Evolutionary conservation across 1,140 invertebrate genomes (phyloP), one percentile per base, ranked within the genome.

Genomic region (Dendroctonus valens): DNA sequence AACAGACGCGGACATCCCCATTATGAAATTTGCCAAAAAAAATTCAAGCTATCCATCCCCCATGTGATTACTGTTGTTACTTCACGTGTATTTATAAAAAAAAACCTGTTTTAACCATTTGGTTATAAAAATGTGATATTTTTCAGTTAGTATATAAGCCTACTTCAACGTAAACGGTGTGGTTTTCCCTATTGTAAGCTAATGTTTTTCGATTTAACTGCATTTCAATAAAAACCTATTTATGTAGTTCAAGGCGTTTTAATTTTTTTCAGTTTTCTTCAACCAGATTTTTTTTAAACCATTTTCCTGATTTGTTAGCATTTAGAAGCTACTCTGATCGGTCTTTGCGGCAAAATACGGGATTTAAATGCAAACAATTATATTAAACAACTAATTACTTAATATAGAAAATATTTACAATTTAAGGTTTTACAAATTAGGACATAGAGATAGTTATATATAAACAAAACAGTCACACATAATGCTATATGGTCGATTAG

Each of bases 361-460:
- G 26, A 26, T 26, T 8, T 67, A 67, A 67, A 67, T 67, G 65
- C 65, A 67, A 67, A 67, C 65, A 67, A 67, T 52, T 67, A 67
- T 67, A 67, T 67, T 67, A 67, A 67, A 67, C 65, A 67, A 67
- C 58, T 62, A 67, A 51, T 62, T 53, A 61, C 65, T 60, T 66
- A 66, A 66, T 65, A 65, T 52, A 65, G 55, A 60, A 61, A 12
- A 38, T 67, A 67, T 67, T 55, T 67, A 67, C 65, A 67, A 50
- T 55, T 60, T 67, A 67, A 46, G 58, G 51, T 61, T 61, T 61
- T 67, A 67, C 65, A 67, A 59, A 59, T 51, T 59, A 61, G 41
- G 60, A 61, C 49, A 42, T 67, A 67, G 50, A n/a, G n/a, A 59
- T 59, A 15, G 57, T 57, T n/a, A 26, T 41, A 44, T 57, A 14